Evolutionary conservation across 2,113 vertebrate species (phyloP).

Genomic region (Apteryx mantelli): DNA sequence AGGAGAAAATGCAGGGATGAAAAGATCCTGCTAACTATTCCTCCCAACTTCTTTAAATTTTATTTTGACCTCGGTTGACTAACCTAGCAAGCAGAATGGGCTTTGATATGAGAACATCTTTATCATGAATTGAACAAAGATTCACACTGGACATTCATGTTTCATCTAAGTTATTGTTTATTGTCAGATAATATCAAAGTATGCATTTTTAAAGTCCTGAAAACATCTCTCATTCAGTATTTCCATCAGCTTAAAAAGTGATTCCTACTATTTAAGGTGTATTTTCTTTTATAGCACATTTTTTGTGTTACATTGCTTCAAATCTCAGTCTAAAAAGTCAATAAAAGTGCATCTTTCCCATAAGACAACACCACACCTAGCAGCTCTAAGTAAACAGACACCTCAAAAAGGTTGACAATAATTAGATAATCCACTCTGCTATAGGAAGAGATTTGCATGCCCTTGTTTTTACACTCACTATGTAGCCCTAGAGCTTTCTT

Average conservation of each 20-base stretch:
- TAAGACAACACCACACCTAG: background rate
- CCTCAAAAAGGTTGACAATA: background rate
- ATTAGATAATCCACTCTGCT: background rate
- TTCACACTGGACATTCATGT: background rate
- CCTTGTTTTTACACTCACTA: background rate
- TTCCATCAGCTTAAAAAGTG: background rate
- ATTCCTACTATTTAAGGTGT: background rate
- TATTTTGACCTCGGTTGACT: background rate
- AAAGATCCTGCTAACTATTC: background rate
- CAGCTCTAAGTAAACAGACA: background rate
- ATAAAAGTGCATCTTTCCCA: background rate
- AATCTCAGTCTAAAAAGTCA: background rate
- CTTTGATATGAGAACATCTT: background rate
- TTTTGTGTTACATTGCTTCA: background rate
- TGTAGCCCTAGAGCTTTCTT: background rate
- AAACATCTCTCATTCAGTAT: background rate
- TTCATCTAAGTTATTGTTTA: background rate
- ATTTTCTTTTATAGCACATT: background rate
- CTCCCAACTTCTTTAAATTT: background rate
- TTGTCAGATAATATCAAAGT: background rate
- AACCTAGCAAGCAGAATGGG: background rate
- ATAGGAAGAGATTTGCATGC: background rate
- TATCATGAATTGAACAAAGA: background rate
- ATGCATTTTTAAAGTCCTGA: background rate
- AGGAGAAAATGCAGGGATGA: background rate